Evolutionary conservation across 2,888 invertebrate species (phyloP).

Genomic region (Siphlonurus alternatus): DNA sequence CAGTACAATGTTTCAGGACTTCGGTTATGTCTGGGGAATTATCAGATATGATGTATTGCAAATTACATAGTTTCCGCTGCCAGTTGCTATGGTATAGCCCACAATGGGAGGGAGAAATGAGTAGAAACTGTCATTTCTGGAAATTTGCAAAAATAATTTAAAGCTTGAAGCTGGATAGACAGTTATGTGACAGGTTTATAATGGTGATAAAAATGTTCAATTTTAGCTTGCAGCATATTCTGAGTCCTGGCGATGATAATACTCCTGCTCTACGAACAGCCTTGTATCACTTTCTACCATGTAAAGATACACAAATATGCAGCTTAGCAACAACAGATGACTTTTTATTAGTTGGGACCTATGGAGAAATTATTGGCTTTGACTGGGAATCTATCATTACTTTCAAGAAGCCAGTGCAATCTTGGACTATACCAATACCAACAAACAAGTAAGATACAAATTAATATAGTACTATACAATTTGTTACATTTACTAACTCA

Average conservation of each 20-base stretch:
- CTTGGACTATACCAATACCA: constrained; percentile 57
- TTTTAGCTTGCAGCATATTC: constrained; percentile 41
- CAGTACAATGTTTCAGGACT: no score
- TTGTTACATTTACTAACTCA: no score
- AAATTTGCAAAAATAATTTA: no score
- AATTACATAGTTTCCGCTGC: no score
- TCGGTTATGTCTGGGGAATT: no score
- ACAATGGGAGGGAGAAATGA: no score
- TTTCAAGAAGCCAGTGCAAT: constrained; percentile 32
- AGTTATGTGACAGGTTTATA: no score
- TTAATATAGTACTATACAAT: neutral
- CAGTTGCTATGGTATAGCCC: no score
- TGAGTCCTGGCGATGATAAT: constrained; percentile 38
- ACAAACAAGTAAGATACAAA: neutral
- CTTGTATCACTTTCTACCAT: constrained; percentile 40
- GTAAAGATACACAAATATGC: constrained; percentile 46
- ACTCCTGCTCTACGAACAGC: constrained; percentile 40
- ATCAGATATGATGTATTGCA: no score
- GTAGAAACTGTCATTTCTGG: no score
- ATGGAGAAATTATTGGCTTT: constrained; percentile 60
- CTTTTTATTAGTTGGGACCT: constrained; percentile 55
- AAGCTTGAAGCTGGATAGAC: no score
- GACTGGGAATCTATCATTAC: constrained; percentile 52
- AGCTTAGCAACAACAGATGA: constrained; percentile 46
- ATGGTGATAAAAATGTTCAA: no score